Conservation (phyloP, 2,113 vertebrate species). For the Gadus macrocephalus region DNA sequence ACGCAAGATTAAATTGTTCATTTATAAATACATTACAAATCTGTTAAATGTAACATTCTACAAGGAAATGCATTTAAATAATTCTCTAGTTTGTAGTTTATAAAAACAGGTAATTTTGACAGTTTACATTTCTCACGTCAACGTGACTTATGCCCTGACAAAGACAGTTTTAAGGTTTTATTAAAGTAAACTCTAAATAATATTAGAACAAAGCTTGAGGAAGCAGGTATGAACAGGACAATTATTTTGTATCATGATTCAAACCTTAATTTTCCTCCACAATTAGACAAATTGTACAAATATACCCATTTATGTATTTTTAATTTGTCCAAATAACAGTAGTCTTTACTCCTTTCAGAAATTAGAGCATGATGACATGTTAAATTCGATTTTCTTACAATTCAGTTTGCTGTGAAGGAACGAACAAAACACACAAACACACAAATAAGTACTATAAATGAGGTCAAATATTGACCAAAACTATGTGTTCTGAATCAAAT, state of each 20-base stretch:
- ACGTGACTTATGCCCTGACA: background rate
- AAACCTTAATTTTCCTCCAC: background rate
- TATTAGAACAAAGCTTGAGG: slow-evolving; percentile 9
- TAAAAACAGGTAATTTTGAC: no score
- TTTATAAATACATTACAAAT: no score
- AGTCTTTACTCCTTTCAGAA: background rate
- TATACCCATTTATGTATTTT: background rate
- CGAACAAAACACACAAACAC: background rate
- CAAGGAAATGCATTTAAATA: no score
- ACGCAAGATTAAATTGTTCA: background rate
- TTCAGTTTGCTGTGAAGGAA: no score
- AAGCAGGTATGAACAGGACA: slow-evolving; percentile 1
- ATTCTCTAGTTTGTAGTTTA: no score
- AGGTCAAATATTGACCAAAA: slow-evolving; percentile 66
- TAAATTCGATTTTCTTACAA: no score
- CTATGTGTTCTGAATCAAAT: slow-evolving; percentile 22
- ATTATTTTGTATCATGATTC: slow-evolving; percentile 10
- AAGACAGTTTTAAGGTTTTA: slow-evolving; percentile 33
- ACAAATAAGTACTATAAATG: background rate
- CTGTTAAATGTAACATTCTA: no score
- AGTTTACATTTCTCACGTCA: background rate
- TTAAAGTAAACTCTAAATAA: slow-evolving; percentile 18
- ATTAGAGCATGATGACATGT: background rate
- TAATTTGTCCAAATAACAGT: background rate
- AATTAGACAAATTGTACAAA: background rate